These are phyloP conservation scores for Amphiprion clarkii DNA, from an alignment of 2,797 vertebrate species.

Conservation along the genomic window DNA sequence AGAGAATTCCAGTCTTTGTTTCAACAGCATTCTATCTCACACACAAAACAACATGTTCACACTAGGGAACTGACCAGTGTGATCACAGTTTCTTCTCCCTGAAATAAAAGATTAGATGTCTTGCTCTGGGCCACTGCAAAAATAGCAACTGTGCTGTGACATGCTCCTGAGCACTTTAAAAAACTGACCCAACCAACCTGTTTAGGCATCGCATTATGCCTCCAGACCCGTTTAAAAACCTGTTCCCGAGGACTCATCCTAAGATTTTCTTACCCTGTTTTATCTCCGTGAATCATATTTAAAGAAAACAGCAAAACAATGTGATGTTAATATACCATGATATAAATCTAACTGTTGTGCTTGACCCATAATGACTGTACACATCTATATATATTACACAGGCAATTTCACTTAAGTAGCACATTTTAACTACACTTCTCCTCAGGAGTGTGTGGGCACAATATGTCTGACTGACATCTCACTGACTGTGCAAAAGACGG, in stretches of 20 bases:
- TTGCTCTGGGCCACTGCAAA: not conserved
- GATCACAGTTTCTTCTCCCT: not conserved
- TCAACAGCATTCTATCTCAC: not conserved
- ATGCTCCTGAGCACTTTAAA: not conserved
- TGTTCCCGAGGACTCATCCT: too few relatives aligned
- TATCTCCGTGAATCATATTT: too few relatives aligned
- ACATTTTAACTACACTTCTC: too few relatives aligned
- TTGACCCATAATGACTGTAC: too few relatives aligned
- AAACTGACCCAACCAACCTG: not conserved
- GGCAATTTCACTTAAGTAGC: too few relatives aligned
- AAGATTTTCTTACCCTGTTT: too few relatives aligned
- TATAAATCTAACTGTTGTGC: too few relatives aligned
- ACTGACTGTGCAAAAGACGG: not conserved
- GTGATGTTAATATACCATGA: too few relatives aligned
- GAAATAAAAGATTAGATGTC: not conserved
- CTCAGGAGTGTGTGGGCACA: not conserved
- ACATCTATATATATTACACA: too few relatives aligned
- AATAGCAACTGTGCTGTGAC: not conserved
- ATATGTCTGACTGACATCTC: not conserved
- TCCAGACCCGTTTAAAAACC: too few relatives aligned
- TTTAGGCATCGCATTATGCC: not conserved
- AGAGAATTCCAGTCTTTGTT: too few relatives aligned
- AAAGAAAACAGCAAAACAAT: not conserved
- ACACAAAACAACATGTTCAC: constrained; percentile 5
- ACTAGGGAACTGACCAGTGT: not conserved